Evolutionary conservation across 2,888 invertebrate species (phyloP).

Genomic region (Drosophila infuscata): DNA sequence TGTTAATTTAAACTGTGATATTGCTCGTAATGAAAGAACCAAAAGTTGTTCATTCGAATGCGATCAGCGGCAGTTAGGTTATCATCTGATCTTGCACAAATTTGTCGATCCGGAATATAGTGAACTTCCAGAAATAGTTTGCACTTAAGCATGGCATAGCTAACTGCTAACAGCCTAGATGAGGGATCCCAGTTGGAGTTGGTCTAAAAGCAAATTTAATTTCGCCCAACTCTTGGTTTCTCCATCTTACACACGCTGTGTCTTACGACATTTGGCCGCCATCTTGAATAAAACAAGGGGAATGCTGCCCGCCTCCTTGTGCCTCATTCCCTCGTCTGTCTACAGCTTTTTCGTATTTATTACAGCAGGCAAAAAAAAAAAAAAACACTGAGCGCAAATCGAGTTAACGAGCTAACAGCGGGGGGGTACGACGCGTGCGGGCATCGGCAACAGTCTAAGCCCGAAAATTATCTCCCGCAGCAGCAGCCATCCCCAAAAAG

Average conservation of each 20-base stretch:
- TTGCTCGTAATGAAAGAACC: neutral
- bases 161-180: neutral
- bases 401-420: conserved; percentile 80
- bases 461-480: conserved; percentile 46
- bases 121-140: neutral
- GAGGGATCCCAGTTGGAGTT: conserved; percentile 21
- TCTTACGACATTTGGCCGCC: conserved; percentile 46
- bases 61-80: neutral
- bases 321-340: conserved; percentile 8
- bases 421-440: conserved; percentile 28
- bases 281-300: conserved; percentile 77
- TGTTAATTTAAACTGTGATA: neutral
- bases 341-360: conserved; percentile 64
- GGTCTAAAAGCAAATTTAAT: conserved; percentile 47
- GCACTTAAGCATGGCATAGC: neutral
- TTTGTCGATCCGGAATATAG: neutral
- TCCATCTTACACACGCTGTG: neutral
- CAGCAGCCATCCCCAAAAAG: conserved; percentile 22
- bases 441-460: conserved; percentile 16
- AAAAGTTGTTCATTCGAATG: neutral
- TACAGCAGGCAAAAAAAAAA: conserved; percentile 48
- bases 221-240: conserved; percentile 10
- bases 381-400: conserved; percentile 63
- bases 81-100: neutral
- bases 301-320: conserved; percentile 30